Base-by-base conservation (phyloP, 2,797 vertebrate genomes). In the Sus cebifrons region DNA sequence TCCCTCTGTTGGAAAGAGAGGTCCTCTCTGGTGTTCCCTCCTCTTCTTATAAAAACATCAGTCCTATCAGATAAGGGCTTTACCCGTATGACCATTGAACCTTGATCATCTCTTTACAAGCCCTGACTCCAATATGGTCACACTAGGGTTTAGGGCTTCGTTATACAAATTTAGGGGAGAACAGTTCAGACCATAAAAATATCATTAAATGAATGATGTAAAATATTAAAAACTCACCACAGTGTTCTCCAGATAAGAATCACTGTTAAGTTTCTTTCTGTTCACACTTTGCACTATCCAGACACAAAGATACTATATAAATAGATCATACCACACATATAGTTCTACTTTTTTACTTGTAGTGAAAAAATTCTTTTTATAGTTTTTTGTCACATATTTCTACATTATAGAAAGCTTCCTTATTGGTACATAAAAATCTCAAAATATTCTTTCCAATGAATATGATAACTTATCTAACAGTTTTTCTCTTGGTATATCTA, bases 381-480 rank as follows among this genome's bases (percentile, higher is more conserved):
- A 77, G 44, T 64, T 88, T 73, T 85, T 85, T 27, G 49, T 56
- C 14, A 79, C 56, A 67, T n/a, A 71, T 68, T 78, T 44, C 52
- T 75, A 5, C 71, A 75, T 58, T 77, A 36, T 32, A 74, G 62
- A 40, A 70, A 52, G 29, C 21, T 65, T 85, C 49, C 36, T 21
- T 77, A 83, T 65, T 27, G 36, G 25, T 77, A 54, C 58, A 64
- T 86, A 83, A 92, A 91, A 86, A 27, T 86, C 13, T 27, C 18
- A 27, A 91, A 83, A 64, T 85, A 85, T 32, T 75, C 16, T 88
- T 93, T 75, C 49, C 25, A 89, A 67, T 49, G 60, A 27, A 25
- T 82, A 68, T 89, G 16, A 82, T 21, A 75, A 56, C 75, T 64
- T 52, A 54, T 18, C 17, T 90, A 90, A 82, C 11, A 62, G 9